Evolutionary conservation across 2,888 invertebrate genomes (phyloP).

Genomic region (Drosophila birchii): DNA sequence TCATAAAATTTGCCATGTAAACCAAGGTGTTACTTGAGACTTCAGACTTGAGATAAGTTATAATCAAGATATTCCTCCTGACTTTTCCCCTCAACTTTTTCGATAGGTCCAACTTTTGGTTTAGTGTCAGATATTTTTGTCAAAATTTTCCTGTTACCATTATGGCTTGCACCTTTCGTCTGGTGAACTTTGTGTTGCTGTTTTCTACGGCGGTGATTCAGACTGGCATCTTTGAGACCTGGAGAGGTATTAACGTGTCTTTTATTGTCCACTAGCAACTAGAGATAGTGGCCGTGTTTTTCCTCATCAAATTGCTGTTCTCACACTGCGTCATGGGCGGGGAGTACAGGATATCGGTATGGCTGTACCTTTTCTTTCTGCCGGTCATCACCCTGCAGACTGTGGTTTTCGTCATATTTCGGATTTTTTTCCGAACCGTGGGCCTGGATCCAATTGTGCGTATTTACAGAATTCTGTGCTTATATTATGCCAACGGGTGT

Average conservation of each 20-base stretch:
- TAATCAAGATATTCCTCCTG: not conserved
- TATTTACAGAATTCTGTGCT: slow-evolving; percentile 10
- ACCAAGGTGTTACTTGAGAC: not conserved
- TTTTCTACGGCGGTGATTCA: slow-evolving; percentile 55
- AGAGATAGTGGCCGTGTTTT: slow-evolving; percentile 50
- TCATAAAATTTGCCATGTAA: not conserved
- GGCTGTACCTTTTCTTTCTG: slow-evolving; percentile 43
- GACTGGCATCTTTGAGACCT: not conserved
- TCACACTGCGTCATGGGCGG: slow-evolving; percentile 56
- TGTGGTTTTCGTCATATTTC: slow-evolving; percentile 33
- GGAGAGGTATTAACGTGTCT: not conserved
- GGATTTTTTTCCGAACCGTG: slow-evolving; percentile 52
- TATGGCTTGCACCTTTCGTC: slow-evolving; percentile 56
- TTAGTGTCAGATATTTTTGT: slow-evolving; percentile 51
- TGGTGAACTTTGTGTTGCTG: slow-evolving; percentile 54
- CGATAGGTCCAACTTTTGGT: slow-evolving; percentile 5
- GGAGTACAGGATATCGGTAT: slow-evolving; percentile 57
- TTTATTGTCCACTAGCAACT: slow-evolving; percentile 38
- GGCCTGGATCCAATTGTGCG: slow-evolving; percentile 71
- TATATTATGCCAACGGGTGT: slow-evolving; percentile 1
- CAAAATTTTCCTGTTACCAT: slow-evolving; percentile 43
- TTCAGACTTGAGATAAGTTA: no score
- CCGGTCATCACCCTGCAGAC: slow-evolving; percentile 52
- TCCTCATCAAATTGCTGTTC: slow-evolving; percentile 29
- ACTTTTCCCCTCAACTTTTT: not conserved